Evolutionary conservation across 2,113 vertebrate genomes (phyloP).

Genomic region (Holacanthus passer): DNA sequence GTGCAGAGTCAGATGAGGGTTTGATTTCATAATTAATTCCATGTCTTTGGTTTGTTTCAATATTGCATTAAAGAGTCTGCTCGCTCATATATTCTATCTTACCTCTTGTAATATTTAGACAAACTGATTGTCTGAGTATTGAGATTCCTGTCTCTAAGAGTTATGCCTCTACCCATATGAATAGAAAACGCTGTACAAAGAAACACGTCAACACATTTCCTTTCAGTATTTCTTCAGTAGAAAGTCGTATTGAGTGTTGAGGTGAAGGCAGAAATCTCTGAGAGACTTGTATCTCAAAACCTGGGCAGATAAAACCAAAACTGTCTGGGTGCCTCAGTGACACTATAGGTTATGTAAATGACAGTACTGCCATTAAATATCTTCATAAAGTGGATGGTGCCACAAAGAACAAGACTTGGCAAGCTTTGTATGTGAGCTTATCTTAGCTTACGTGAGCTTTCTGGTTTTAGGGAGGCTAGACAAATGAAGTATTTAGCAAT

Average conservation of each 20-base stretch:
- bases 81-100: too few relatives aligned
- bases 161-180: not conserved
- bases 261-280: not conserved
- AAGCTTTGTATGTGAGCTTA: not conserved
- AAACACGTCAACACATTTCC: too few relatives aligned
- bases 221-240: not conserved
- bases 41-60: not conserved
- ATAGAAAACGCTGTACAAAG: too few relatives aligned
- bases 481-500: not conserved
- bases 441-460: too few relatives aligned
- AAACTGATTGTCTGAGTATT: not conserved
- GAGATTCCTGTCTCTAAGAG: not conserved
- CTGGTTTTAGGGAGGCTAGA: not conserved
- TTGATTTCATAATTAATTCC: not conserved
- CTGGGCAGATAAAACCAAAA: not conserved
- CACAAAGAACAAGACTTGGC: not conserved
- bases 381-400: not conserved
- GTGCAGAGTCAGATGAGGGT: not conserved
- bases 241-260: not conserved
- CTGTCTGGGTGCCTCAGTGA: not conserved
- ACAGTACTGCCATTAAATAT: not conserved
- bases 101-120: too few relatives aligned
- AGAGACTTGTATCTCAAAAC: too few relatives aligned
- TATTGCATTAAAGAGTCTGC: not conserved
- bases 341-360: not conserved